Evolutionary conservation across 2,888 invertebrate genomes (phyloP), one percentile per base, ranked within the genome.

Genomic region (Lepidochrysops patricia): DNA sequence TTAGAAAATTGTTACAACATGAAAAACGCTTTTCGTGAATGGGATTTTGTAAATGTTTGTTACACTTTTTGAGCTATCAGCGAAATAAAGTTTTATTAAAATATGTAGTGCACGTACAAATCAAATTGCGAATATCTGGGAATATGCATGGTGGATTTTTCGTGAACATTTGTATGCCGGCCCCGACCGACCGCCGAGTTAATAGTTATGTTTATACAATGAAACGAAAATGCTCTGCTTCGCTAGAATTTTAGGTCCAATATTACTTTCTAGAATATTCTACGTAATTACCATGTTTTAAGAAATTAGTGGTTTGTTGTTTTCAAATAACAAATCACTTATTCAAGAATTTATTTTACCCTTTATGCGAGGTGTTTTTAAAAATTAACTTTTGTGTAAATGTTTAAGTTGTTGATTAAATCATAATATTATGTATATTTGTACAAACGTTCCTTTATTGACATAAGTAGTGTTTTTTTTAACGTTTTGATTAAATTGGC

Each of bases 121-220:
- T 37, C 58, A 62, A n/a, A 43, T 60, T 54, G 63, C 60, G 49
- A 61, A 58, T 61, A 57, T 57, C 58, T 58, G 58, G 58, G 54
- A 13, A 32, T 35, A 60, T 61, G 54, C 60, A 48, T 29, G 26
- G 50, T 29, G 19, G 54, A 37, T 60, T 63, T 63, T 61, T 63
- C 61, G 61, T 60, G 61, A 66, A 61, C 60, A 50, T 67, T 67
- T 63, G 64, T 62, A 63, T 66, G 59, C 62, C 60, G 57, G 49
- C 63, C 64, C 57, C 64, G 65, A 56, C 57, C 52, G 50, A 35
- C 15, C 50, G 58, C 54, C 57, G 50, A 52, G 60, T 60, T 58
- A 64, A 63, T 63, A 61, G 63, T 61, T 63, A 60, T 61, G 60
- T 58, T 49, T 58, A 43, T 34, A 57, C 62, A 58, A 61, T 61